These are phyloP conservation scores for Eulemur rubriventer DNA, from an alignment of 2,797 vertebrate genomes.

Conservation along the genomic window DNA sequence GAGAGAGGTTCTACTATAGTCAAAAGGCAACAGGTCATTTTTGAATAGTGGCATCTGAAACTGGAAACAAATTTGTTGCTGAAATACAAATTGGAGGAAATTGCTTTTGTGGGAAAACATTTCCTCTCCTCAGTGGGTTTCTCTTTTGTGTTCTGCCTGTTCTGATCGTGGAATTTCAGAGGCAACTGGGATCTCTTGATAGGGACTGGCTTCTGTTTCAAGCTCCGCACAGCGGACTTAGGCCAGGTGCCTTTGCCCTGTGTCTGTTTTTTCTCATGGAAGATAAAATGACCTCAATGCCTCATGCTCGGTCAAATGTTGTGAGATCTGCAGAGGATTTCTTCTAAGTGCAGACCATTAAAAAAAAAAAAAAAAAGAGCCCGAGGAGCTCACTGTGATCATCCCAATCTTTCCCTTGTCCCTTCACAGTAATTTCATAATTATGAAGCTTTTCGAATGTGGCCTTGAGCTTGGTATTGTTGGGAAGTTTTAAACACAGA, in stretches of 20 bases:
- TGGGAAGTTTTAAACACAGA: background rate
- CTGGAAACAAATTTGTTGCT: conserved; percentile 81
- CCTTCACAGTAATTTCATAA: background rate
- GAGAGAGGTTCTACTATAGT: conserved; percentile 57
- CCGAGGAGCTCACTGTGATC: background rate
- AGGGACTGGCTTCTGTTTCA: conserved; percentile 65
- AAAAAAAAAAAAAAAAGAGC: background rate
- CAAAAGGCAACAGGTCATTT: conserved; percentile 63
- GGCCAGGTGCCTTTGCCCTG: background rate
- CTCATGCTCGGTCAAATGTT: background rate
- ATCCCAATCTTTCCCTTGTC: background rate
- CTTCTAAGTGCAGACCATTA: background rate
- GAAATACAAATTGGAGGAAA: conserved; percentile 82
- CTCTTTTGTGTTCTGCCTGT: conserved; percentile 80
- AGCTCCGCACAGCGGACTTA: background rate
- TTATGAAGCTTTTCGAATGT: background rate
- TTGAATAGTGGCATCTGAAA: conserved; percentile 79
- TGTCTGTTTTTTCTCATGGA: conserved; percentile 22
- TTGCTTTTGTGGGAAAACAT: conserved; percentile 84
- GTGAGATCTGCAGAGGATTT: background rate
- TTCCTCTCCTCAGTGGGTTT: conserved; percentile 80
- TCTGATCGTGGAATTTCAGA: conserved; percentile 72
- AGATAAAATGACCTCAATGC: background rate
- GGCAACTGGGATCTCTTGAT: conserved; percentile 74
- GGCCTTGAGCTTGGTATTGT: background rate